Evolutionary conservation across 2,888 invertebrate species (phyloP).

Genomic region (Drosophila quinaria): DNA sequence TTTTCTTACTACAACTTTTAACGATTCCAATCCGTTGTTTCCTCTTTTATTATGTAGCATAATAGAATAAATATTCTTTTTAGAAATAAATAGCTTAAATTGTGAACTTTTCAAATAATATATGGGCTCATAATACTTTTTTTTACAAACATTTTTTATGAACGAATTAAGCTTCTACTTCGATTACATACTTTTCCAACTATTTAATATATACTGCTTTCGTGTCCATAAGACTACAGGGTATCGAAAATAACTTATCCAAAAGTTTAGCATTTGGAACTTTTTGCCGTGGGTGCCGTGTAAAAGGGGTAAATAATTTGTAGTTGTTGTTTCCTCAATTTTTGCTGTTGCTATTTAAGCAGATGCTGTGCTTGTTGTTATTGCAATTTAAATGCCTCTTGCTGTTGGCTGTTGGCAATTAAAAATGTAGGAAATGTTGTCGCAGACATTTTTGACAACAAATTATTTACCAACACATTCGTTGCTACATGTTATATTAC

Average conservation of each 20-base stretch:
- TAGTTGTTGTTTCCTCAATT: slow-evolving; percentile 31
- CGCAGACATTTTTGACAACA: slow-evolving; percentile 27
- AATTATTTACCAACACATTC: neutral
- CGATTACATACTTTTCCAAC: neutral
- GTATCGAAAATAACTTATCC: slow-evolving; percentile 18
- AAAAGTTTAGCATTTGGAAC: slow-evolving; percentile 44
- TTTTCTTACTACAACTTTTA: too few relatives aligned
- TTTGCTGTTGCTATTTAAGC: slow-evolving; percentile 30
- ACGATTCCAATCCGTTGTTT: too few relatives aligned
- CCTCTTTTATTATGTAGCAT: too few relatives aligned
- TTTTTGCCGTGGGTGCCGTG: slow-evolving; percentile 49
- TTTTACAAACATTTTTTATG: too few relatives aligned
- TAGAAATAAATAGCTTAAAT: too few relatives aligned
- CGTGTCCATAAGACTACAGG: neutral
- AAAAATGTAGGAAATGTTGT: slow-evolving; percentile 53
- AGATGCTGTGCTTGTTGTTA: slow-evolving; percentile 37
- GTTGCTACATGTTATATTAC: neutral
- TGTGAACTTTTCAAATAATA: too few relatives aligned
- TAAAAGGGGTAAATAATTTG: slow-evolving; percentile 61
- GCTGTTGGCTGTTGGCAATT: slow-evolving; percentile 51
- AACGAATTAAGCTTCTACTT: too few relatives aligned
- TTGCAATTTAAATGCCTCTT: slow-evolving; percentile 40
- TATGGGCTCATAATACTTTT: too few relatives aligned
- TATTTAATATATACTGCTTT: neutral
- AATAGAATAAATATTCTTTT: too few relatives aligned